Percentiles rank a stretch among this genome's conserved stretches.
Conservation (phyloP, 1,140 invertebrate species). For the Drosophila mayri region DNA sequence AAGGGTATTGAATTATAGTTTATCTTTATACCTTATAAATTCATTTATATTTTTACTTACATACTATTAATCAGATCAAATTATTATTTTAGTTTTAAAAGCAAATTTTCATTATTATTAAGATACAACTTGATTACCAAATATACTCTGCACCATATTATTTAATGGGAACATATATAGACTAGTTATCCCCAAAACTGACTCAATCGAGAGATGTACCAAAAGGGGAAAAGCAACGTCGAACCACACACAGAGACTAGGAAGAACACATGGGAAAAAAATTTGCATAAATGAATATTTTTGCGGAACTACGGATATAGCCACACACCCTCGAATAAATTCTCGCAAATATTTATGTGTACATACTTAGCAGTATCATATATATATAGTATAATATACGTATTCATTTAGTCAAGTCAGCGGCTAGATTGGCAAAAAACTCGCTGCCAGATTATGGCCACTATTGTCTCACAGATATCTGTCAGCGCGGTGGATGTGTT, state of each 20-base stretch:
- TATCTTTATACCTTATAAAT: neutral
- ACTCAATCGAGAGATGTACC: neutral
- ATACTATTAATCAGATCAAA: neutral
- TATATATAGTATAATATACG: constrained; percentile 8
- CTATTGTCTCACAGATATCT: constrained; percentile 36
- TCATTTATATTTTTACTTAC: neutral
- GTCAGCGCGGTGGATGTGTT: constrained; percentile 13
- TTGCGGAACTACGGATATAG: constrained; percentile 67
- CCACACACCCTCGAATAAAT: constrained; percentile 28
- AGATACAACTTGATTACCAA: neutral
- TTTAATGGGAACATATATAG: neutral
- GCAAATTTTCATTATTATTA: too few relatives aligned
- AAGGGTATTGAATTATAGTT: neutral
- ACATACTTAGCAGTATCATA: constrained; percentile 6
- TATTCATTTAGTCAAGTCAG: constrained; percentile 59
- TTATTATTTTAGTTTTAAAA: neutral
- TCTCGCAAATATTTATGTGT: constrained; percentile 30
- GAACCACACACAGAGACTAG: constrained; percentile 40
- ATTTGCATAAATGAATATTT: constrained; percentile 80
- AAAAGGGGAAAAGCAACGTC: constrained; percentile 7
- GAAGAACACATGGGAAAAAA: constrained; percentile 57
- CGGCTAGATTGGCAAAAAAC: constrained; percentile 51
- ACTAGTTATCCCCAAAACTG: neutral
- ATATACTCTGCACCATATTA: neutral
- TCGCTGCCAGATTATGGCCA: constrained; percentile 57